Conservation (phyloP, 2,113 vertebrate species). For the Puntigrus tetrazona region DNA sequence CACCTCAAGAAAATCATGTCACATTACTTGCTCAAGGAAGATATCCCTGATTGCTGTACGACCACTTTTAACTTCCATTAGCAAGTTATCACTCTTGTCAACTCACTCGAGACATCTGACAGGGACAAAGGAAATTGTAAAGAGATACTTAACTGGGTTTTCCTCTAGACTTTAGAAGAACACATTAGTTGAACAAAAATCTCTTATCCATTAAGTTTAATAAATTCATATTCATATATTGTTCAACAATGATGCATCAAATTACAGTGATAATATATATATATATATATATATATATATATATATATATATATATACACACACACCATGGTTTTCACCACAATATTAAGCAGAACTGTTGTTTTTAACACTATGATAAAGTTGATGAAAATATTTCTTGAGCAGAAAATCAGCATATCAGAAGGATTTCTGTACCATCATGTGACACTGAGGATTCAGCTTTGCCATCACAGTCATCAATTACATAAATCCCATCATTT, state of each 20-base stretch:
- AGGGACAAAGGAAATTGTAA: not conserved
- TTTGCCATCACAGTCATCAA: not conserved
- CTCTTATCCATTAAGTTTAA: not conserved
- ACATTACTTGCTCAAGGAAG: constrained; percentile 3
- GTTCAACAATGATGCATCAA: not conserved
- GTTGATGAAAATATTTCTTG: not conserved
- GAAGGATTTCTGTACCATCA: not conserved
- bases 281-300: no score
- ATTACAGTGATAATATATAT: no score
- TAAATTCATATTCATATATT: no score
- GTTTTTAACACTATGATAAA: not conserved
- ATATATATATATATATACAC: no score
- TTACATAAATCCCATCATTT: not conserved
- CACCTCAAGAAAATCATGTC: not conserved
- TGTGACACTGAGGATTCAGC: not conserved
- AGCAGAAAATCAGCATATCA: not conserved
- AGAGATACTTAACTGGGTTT: not conserved
- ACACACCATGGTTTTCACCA: not conserved
- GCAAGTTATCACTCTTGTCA: constrained; percentile 14
- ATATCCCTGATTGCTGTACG: not conserved
- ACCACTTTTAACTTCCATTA: constrained; percentile 17
- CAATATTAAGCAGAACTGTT: not conserved
- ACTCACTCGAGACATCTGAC: not conserved
- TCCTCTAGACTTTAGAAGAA: not conserved
- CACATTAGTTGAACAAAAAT: not conserved